These are phyloP conservation scores for Cynaeus angustus DNA, from an alignment of 2,888 invertebrate genomes.

Conservation along the genomic window DNA sequence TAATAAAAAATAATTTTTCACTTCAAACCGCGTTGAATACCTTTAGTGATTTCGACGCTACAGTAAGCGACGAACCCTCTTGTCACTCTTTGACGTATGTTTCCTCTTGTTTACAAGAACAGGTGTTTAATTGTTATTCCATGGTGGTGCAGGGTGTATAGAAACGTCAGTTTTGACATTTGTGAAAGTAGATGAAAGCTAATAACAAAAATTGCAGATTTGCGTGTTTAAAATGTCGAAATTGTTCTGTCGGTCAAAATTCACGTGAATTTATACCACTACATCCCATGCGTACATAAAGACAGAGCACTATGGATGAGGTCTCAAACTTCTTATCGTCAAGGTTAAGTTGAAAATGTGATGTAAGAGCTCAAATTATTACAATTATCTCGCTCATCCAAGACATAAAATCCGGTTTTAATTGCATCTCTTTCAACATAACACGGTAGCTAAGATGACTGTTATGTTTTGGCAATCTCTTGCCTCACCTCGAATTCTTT, in stretches of 20 bases:
- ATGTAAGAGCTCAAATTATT: constrained; percentile 20
- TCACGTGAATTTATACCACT: constrained; percentile 43
- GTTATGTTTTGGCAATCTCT: constrained; percentile 22
- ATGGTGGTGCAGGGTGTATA: constrained; percentile 6
- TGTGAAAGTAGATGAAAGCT: constrained; percentile 1
- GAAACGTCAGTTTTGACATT: not conserved
- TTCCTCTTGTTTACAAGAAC: constrained; percentile 9
- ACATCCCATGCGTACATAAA: constrained; percentile 36
- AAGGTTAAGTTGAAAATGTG: constrained; percentile 30
- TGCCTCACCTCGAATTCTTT: constrained; percentile 11
- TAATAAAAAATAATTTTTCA: no score
- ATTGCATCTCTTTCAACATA: constrained; percentile 17
- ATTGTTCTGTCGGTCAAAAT: not conserved
- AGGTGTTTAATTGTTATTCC: constrained; percentile 20
- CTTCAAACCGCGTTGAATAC: no score
- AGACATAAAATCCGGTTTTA: constrained; percentile 27
- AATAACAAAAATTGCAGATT: constrained; percentile 10
- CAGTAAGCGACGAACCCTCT: constrained; percentile 7
- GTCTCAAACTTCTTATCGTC: constrained; percentile 7
- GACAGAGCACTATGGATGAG: constrained; percentile 37
- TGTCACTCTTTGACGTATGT: not conserved
- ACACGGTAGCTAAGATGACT: constrained; percentile 19
- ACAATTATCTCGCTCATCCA: constrained; percentile 24
- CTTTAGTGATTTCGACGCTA: not conserved
- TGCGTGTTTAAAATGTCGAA: constrained; percentile 18